A percentile compares a stretch with the other conserved stretches of the same genome.
These are phyloP conservation scores for Seriola aureovittata DNA, from an alignment of 2,113 vertebrate genomes.

Conservation along the genomic window DNA sequence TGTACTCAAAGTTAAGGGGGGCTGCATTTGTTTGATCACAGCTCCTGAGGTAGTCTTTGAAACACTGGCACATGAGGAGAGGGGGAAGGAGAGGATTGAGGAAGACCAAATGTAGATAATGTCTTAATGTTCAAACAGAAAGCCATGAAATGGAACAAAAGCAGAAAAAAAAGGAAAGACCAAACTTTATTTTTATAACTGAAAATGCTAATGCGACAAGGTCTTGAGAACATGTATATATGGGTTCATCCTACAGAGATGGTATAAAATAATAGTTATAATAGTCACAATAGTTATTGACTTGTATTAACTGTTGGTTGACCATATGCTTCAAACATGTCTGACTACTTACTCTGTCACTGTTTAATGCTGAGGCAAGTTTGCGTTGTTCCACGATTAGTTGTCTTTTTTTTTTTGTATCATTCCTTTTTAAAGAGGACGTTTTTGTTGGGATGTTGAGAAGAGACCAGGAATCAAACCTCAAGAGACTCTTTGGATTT, in stretches of 20 bases:
- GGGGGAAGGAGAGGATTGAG: not conserved
- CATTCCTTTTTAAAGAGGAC: constrained; percentile 42
- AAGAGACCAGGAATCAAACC: constrained; percentile 35
- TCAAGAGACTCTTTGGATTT: constrained; percentile 29
- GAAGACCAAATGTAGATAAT: constrained; percentile 75
- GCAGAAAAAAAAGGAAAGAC: constrained; percentile 60
- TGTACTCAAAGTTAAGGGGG: not conserved
- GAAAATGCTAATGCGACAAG: constrained; percentile 36
- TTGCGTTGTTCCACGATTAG: constrained; percentile 34
- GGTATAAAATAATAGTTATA: constrained; percentile 73
- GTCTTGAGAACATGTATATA: constrained; percentile 65
- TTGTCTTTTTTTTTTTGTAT: constrained; percentile 36
- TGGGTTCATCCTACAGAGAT: constrained; percentile 42
- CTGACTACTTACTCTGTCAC: constrained; percentile 47
- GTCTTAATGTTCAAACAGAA: constrained; percentile 70
- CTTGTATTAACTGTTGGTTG: constrained; percentile 62
- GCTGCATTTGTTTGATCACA: not conserved
- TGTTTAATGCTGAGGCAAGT: constrained; percentile 44
- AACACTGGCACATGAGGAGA: constrained; percentile 60
- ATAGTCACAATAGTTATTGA: constrained; percentile 63
- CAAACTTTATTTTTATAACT: constrained; percentile 81
- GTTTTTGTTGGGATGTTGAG: constrained; percentile 38
- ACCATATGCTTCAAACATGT: constrained; percentile 56
- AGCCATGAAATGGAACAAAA: constrained; percentile 74
- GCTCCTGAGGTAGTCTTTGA: constrained; percentile 65